Conservation (phyloP, 2,113 vertebrate genomes). For the Pontoporia blainvillei region DNA sequence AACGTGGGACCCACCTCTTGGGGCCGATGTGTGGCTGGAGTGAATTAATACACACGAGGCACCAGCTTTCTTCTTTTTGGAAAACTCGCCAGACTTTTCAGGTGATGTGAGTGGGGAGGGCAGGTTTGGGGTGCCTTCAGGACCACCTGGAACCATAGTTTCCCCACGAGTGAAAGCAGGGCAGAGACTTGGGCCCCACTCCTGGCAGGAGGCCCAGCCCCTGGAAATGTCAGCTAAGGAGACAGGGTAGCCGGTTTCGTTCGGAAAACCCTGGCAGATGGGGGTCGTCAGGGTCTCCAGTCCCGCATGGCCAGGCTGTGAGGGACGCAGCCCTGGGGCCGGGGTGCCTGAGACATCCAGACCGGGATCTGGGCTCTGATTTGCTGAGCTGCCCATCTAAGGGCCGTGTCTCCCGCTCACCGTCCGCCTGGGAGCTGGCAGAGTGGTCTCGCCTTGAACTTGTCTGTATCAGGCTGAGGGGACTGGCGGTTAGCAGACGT, state of each 20-base stretch:
- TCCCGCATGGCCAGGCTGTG: neutral
- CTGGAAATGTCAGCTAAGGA: neutral
- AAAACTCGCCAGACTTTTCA: neutral
- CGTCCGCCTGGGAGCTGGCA: neutral
- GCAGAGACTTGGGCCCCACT: neutral
- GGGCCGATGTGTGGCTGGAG: neutral
- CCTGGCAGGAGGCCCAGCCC: neutral
- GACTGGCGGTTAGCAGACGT: fast-evolving
- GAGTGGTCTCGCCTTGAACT: neutral
- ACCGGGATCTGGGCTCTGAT: neutral
- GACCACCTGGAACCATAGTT: neutral
- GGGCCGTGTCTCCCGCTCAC: neutral
- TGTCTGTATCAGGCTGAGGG: neutral
- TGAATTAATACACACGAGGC: neutral
- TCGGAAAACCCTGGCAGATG: neutral
- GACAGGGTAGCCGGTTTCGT: neutral
- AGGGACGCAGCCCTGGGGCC: fast-evolving
- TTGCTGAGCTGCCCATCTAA: fast-evolving
- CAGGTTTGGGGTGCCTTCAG: neutral
- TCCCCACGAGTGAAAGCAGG: neutral
- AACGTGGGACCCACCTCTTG: neutral
- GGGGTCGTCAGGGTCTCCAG: neutral
- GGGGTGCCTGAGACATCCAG: neutral
- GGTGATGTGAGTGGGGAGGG: neutral
- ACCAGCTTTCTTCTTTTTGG: neutral